Base-by-base conservation (phyloP, 2,113 vertebrate genomes). In the Psilopsiagon aurifrons region DNA sequence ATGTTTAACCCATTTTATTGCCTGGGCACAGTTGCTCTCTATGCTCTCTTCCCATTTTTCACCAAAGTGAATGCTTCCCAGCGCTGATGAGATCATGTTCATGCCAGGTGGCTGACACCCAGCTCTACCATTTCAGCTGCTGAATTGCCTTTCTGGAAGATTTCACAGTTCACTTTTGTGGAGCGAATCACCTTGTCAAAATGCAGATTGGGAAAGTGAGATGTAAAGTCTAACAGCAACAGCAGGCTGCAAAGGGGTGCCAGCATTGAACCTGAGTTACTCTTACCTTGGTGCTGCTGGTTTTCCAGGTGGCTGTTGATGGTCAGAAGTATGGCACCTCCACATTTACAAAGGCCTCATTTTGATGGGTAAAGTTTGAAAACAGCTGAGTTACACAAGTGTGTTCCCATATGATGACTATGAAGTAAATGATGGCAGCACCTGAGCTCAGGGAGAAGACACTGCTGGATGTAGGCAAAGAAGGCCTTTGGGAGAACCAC, bases 101-200 rank as follows among this genome's bases (percentile, higher is more conserved):
- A 5, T 86, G 60, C 51, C 55, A 70, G n/a, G 39, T 90, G 68
- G 43, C 49, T 90, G 59, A 52, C 3, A 4, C 60, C 62, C 60
- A 86, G 24, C 75, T 83, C 60, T 81, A 62, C 43, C 33, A 37
- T 57, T 94, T 93, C 51, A 93, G 87, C 63, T 83, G 71, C 33
- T 78, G 64, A 83, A 51, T 28, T 88, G 52, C 9, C 46, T 90
- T 88, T 83, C 55, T 90, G 52, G 64, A 92, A 93, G 43, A 75
- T 86, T 93, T 94, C 90, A 78, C 20, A 39, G 91, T 67, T 92
- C 43, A 33, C 31, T 92, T 88, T 52, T 60, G 39, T 51, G 86
- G 76, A 75, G 49, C 86, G 28, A 83, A 68, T 75, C 0, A 1
- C 69, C 71, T 75, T 64, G 47, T 81, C 52, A 75, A 84, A 83